Conservation (phyloP, 1,140 invertebrate species). For the Cydia strobilella region DNA sequence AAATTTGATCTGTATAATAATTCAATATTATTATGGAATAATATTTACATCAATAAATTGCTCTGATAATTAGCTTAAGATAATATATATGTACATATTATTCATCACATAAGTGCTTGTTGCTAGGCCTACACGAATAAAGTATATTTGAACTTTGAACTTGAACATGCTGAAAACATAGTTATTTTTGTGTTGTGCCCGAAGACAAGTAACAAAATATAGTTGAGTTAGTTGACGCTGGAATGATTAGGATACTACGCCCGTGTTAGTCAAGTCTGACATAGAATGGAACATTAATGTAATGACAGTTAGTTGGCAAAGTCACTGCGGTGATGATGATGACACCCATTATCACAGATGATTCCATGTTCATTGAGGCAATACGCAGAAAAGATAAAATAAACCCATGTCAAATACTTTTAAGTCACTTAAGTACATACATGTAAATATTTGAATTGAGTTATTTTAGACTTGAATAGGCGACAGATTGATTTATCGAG, state of each 20-base stretch:
- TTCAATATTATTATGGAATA: too few species aligned
- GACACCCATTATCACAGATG: conserved; percentile 50
- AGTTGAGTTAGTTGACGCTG: conserved; percentile 62
- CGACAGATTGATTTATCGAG: background rate
- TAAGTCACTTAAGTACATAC: background rate
- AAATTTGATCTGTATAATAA: too few species aligned
- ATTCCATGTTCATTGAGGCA: conserved; percentile 52
- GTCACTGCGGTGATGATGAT: conserved; percentile 47
- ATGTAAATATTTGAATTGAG: background rate
- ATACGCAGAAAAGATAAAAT: conserved; percentile 40
- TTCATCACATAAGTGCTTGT: too few species aligned
- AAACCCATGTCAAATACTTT: conserved; percentile 18
- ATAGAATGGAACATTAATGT: conserved; percentile 46
- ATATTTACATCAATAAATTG: too few species aligned
- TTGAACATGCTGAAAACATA: background rate
- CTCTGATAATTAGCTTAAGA: too few species aligned
- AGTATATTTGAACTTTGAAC: too few species aligned
- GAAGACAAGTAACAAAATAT: conserved; percentile 71
- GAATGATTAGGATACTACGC: conserved; percentile 44
- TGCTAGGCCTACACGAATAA: too few species aligned
- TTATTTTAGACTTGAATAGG: background rate
- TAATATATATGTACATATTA: too few species aligned
- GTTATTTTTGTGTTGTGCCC: conserved; percentile 46
- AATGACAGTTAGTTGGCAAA: conserved; percentile 50
- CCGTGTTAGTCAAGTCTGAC: conserved; percentile 58